Evolutionary conservation across 2,797 vertebrate genomes (phyloP).

Genomic region (Tarsius wallacei): DNA sequence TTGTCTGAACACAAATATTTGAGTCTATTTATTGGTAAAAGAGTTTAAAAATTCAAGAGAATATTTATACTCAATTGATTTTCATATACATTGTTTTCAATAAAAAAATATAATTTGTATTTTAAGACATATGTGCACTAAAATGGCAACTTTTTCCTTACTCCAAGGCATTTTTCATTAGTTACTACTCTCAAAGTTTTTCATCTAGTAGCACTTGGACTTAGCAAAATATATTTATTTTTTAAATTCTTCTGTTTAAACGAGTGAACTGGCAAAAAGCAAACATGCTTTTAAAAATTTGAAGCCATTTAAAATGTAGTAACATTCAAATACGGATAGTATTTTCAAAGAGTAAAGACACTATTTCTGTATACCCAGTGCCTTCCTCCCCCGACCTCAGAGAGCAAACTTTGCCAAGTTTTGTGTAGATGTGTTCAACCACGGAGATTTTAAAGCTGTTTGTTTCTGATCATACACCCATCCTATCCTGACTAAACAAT

Average conservation of each 20-base stretch:
- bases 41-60: not conserved
- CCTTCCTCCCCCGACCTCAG: too few species aligned
- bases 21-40: not conserved
- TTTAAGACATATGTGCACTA: not conserved
- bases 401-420: not conserved
- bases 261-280: not conserved
- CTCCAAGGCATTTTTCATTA: conserved; percentile 5
- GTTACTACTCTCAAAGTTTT: not conserved
- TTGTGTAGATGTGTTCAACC: not conserved
- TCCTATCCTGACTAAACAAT: not conserved
- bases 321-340: not conserved
- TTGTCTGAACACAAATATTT: not conserved
- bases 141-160: not conserved
- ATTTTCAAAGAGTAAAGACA: not conserved
- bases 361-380: not conserved
- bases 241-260: conserved; percentile 26
- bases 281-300: not conserved
- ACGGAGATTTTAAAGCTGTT: not conserved
- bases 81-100: not conserved
- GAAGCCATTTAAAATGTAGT: not conserved
- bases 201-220: not conserved
- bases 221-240: not conserved
- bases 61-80: not conserved
- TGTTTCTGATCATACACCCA: not conserved
- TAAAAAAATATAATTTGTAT: not conserved